Conservation (phyloP, 2,797 vertebrate genomes). For the Onychomys arenicola region DNA sequence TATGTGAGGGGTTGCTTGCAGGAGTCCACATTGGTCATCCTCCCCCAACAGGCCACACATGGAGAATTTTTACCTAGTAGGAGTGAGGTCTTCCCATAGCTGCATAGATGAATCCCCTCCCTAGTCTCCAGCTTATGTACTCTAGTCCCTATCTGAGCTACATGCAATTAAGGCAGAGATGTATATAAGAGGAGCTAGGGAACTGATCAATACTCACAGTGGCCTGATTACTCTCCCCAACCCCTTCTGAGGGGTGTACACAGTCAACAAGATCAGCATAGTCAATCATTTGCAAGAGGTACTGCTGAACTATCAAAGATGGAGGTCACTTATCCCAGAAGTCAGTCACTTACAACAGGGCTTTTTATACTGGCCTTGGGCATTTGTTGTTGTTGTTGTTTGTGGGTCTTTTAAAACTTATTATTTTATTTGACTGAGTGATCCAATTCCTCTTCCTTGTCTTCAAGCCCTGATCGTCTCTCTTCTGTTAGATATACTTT, state of each 20-base stretch:
- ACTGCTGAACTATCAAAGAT: too few relatives aligned
- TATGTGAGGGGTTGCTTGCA: neutral
- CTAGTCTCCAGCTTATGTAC: neutral
- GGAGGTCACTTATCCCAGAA: neutral
- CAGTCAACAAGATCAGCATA: neutral
- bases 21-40: neutral
- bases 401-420: neutral
- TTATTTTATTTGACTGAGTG: neutral
- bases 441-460: neutral
- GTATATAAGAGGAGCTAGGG: neutral
- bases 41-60: neutral
- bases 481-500: neutral
- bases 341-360: neutral
- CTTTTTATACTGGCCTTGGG: neutral
- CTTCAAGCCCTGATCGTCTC: neutral
- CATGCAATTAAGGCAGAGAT: neutral
- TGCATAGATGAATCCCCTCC: neutral
- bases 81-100: neutral
- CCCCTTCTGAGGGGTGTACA: neutral
- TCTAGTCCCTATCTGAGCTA: neutral
- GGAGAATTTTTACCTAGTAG: neutral
- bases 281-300: neutral
- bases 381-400: neutral
- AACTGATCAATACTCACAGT: neutral
- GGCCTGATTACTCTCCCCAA: too few relatives aligned